Percentiles rank a stretch among this genome's conserved stretches.
These are phyloP conservation scores for Carassius carassius DNA, from an alignment of 2,113 vertebrate genomes.

Conservation along the genomic window DNA sequence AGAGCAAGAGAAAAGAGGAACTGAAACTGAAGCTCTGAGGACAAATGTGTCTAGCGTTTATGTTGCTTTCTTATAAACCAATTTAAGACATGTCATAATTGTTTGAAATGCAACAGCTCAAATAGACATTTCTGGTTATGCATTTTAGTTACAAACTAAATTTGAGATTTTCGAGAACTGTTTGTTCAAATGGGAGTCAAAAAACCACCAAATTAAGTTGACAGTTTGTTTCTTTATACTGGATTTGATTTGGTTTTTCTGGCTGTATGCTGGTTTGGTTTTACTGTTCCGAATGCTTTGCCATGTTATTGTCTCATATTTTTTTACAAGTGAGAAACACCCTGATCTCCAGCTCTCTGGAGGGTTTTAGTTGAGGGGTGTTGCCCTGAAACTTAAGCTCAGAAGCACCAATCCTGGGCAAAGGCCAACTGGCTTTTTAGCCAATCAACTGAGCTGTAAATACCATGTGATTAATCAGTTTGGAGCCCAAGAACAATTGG, in stretches of 20 bases:
- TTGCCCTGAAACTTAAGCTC: slow-evolving; percentile 44
- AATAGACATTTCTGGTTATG: slow-evolving; percentile 34
- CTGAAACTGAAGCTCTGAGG: slow-evolving; percentile 62
- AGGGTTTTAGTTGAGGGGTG: slow-evolving; percentile 52
- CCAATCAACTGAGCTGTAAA: background rate
- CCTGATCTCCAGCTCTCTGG: slow-evolving; percentile 48
- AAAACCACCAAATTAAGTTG: slow-evolving; percentile 50
- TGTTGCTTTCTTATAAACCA: slow-evolving; percentile 34
- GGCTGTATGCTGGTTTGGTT: slow-evolving; percentile 43
- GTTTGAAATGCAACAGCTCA: slow-evolving; percentile 7
- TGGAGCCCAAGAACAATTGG: no score
- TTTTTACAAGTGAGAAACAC: slow-evolving; percentile 53
- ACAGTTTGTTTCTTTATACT: slow-evolving; percentile 52
- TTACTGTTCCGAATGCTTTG: slow-evolving; percentile 48
- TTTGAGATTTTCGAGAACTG: slow-evolving; percentile 33
- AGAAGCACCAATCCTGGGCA: slow-evolving; percentile 37
- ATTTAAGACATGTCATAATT: slow-evolving; percentile 39
- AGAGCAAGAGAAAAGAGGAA: slow-evolving; percentile 65
- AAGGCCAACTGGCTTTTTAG: background rate
- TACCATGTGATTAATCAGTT: background rate
- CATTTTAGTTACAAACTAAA: slow-evolving; percentile 19
- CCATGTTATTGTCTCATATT: slow-evolving; percentile 54
- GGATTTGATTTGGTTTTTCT: slow-evolving; percentile 50
- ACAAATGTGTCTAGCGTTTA: slow-evolving; percentile 24
- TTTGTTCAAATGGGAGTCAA: slow-evolving; percentile 46